Base-by-base conservation (phyloP, 2,797 vertebrate species). In the Muscicapa striata region DNA sequence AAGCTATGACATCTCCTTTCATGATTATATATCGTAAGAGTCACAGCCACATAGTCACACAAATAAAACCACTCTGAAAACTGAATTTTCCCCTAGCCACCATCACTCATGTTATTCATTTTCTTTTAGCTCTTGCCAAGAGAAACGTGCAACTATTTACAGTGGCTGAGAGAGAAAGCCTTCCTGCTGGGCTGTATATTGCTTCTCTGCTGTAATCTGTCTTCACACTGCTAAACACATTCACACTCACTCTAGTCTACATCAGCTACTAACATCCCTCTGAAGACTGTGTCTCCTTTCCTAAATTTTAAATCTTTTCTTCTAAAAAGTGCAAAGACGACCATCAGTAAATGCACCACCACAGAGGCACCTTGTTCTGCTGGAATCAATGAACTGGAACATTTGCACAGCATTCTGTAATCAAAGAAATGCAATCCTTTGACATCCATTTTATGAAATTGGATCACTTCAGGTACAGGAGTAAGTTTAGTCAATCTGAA, bases 161-260 rank as follows among this genome's bases (percentile, higher is more conserved):
- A 84, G 84, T 7, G 72, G 58, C 8, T 9, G 57, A 61, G 68
- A 87, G 30, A 55, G 54, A 89, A 88, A 80, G 90, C 30, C 36
- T 74, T 90, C 95, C 88, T 82, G 87, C 94, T 94, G 94, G 46
- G 92, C 78, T 1, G 2, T 70, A 54, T 72, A 93, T 89, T 81
- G 55, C 76, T 6, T 2, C 62, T 63, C 51, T 32, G 36, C 19
- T 94, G 76, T 93, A 84, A 92, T 84, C 93, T 86, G 82, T 91
- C 92, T 92, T 90, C 92, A 66, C 36, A 64, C 63, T 67, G 43
- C 82, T 85, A 78, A 95, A 87, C 10, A 38, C 85, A 84, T 78
- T 92, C 75, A 91, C 43, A 51, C 40, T 93, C 52, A 32, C 59
- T 68, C 64, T 80, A n/a, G 29, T 54, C 75, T 92, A 64, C 3